phyloP scores from a whole-genome alignment of 1,140 invertebrate genomes.

The Chionoecetes opilio region DNA sequence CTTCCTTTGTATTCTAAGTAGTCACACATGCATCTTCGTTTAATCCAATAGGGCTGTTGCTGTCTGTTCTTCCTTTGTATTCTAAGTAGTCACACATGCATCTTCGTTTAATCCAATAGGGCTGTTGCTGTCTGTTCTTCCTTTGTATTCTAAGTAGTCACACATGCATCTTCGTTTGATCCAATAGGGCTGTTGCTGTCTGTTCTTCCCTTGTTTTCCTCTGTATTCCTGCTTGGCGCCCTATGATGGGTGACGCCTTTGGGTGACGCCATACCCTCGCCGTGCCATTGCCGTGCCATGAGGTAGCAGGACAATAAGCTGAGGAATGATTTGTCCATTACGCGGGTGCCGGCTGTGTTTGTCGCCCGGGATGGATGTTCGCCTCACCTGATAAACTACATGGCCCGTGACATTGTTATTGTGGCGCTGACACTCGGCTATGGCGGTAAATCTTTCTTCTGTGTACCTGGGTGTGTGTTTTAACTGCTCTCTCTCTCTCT shows the following conservation, averaged over 20 bases:
- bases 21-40: too few relatives aligned
- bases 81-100: too few relatives aligned
- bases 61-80: too few relatives aligned
- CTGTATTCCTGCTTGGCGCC: neutral
- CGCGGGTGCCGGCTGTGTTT: constrained; percentile 33
- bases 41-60: too few relatives aligned
- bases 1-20: too few relatives aligned
- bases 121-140: too few relatives aligned
- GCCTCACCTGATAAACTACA: constrained; percentile 40
- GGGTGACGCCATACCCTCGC: neutral
- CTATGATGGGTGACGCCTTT: neutral
- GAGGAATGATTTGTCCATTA: constrained; percentile 53
- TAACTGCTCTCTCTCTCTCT: neutral
- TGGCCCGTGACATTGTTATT: constrained; percentile 47
- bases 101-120: too few relatives aligned
- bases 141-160: too few relatives aligned
- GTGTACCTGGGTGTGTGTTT: constrained; percentile 18
- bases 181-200: too few relatives aligned
- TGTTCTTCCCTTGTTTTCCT: neutral
- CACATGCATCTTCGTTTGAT: too few relatives aligned
- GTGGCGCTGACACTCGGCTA: constrained; percentile 32
- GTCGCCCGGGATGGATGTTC: constrained; percentile 38
- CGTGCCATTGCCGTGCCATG: neutral
- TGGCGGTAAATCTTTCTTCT: constrained; percentile 44
- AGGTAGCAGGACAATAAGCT: neutral